These are phyloP conservation scores for Phylloscopus trochilus DNA, from an alignment of 2,113 vertebrate species.

Conservation along the genomic window DNA sequence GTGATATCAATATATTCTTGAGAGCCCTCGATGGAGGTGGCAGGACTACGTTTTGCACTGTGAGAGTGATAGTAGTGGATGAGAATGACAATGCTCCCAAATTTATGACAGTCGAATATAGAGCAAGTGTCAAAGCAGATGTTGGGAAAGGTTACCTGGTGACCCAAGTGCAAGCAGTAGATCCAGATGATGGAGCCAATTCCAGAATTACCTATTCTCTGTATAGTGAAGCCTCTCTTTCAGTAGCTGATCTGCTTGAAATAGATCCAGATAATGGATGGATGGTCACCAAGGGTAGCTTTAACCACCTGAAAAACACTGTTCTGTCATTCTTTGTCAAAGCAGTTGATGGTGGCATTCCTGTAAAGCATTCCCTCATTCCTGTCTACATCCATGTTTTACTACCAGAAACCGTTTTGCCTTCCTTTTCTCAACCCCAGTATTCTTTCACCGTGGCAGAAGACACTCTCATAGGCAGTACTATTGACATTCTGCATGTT, in stretches of 20 bases:
- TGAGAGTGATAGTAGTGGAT: conserved; percentile 88
- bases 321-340: conserved; percentile 96
- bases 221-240: conserved; percentile 89
- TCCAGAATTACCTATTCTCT: conserved; percentile 91
- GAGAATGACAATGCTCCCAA: conserved; percentile 92
- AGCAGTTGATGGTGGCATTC: conserved; percentile 91
- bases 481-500: conserved; percentile 82
- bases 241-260: conserved; percentile 89
- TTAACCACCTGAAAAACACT: conserved; percentile 86
- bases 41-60: conserved; percentile 83
- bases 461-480: conserved; percentile 86
- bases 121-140: conserved; percentile 89
- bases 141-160: conserved; percentile 87
- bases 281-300: conserved; percentile 94
- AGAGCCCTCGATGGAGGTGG: conserved; percentile 89
- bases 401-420: conserved; percentile 82
- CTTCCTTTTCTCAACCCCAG: conserved; percentile 87
- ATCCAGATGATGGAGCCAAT: conserved; percentile 88
- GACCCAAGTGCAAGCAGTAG: conserved; percentile 90
- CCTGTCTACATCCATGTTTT: conserved; percentile 95
- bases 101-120: conserved; percentile 86
- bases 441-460: conserved; percentile 88
- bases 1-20: conserved; percentile 81
- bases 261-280: conserved; percentile 97
- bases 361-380: conserved; percentile 87